Conservation (phyloP, 1,140 invertebrate genomes). For the Metopolophium dirhodum region DNA sequence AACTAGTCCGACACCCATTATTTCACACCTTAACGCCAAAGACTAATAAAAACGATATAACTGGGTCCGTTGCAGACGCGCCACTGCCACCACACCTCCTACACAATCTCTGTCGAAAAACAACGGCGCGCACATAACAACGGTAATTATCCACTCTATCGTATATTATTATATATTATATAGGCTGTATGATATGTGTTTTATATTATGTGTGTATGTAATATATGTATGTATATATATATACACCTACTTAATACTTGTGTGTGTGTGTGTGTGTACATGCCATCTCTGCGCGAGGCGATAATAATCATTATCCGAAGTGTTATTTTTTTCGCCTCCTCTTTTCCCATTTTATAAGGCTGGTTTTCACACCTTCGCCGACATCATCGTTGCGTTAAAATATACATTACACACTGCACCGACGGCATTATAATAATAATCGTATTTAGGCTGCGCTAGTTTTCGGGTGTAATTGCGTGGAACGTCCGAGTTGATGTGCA, state of each 20-base stretch:
- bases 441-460: not conserved
- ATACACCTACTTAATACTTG: not conserved
- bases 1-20: slow-evolving; percentile 42
- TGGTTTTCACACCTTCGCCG: slow-evolving; percentile 36
- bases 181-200: not conserved
- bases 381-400: not conserved
- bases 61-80: not conserved
- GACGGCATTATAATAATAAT: not conserved
- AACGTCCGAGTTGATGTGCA: not conserved
- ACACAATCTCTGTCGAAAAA: slow-evolving; percentile 22
- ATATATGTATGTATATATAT: too few relatives aligned
- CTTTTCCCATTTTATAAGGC: not conserved
- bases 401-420: not conserved
- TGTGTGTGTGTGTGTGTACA: not conserved
- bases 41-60: slow-evolving; percentile 40
- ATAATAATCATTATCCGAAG: slow-evolving; percentile 20
- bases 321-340: slow-evolving; percentile 18
- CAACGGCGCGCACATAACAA: not conserved
- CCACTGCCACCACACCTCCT: slow-evolving; percentile 34
- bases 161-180: slow-evolving; percentile 8
- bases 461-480: slow-evolving; percentile 14
- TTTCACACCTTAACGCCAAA: slow-evolving; percentile 44
- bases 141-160: slow-evolving; percentile 23
- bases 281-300: not conserved
- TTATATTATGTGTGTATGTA: not conserved